Evolutionary conservation across 2,888 invertebrate species (phyloP), one percentile per base, ranked within the genome.

Genomic region (Aproaerema taeniolella): DNA sequence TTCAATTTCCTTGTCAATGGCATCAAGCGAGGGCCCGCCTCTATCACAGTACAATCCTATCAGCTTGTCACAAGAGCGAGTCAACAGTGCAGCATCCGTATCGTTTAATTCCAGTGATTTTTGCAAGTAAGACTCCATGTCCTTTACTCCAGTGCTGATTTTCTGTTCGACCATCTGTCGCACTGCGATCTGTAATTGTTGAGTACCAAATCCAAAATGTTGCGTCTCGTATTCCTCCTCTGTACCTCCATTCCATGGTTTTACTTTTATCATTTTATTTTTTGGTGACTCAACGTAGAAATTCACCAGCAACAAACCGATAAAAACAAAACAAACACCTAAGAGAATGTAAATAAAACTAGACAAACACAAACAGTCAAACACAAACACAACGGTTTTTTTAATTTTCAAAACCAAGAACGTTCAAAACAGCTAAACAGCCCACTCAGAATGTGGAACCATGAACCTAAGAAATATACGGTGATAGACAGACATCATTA

Each of bases 151-250:
- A 5, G 61, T 65, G 31, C 61, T 70, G 38, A 87, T 75, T 65
- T 85, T 85, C 41, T 82, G 72, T 52, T 83, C 77, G 1, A 85
- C 67, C 80, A 87, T 80, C 65, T 79, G 70, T 10, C 83, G 68
- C 16, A 86, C 63, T 2, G 87, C 68, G 32, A 83, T 79, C 74
- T 83, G 78, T 1, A 87, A 55, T 8, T 79, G 66, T 55, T 85
- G 85, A 3, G 80, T 58, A 12, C 87, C 87, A 47, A 87, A 87
- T 34, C 86, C 83, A 38, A 85, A 87, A 48, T 77, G 79, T 49
- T 87, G 85, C 0, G 85, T 85, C 55, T 85, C 81, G 47, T 86
- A 86, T 64, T 87, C 87, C 63, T 87, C 86, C 2, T 80, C 71
- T 10, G 68, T 69, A 8, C 85, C 86, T 31, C 86, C 86, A 14